phyloP scores from a whole-genome alignment of 2,888 invertebrate species.

The Zhuqinia jingwanae region DNA sequence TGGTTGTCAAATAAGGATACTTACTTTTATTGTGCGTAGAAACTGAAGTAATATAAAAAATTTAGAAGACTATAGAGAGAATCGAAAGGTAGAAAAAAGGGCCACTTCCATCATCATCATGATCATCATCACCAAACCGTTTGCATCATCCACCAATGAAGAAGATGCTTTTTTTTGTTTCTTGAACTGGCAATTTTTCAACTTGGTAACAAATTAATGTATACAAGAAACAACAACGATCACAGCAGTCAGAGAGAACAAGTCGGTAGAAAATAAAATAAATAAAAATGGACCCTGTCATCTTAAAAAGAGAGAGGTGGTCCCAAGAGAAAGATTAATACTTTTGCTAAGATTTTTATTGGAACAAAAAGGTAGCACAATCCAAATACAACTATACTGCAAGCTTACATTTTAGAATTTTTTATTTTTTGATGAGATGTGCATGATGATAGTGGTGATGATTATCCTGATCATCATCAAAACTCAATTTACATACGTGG shows the following conservation, averaged over 20 bases:
- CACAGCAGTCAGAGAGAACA: not conserved
- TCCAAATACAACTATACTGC: not conserved
- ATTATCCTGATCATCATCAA: conserved; percentile 28
- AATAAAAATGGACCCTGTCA: conserved; percentile 60
- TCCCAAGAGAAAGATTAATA: conserved; percentile 53
- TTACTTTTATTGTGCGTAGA: conserved; percentile 42
- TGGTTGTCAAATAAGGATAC: conserved; percentile 72
- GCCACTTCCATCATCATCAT: conserved; percentile 23
- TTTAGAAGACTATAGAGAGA: conserved; percentile 66
- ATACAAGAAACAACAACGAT: not conserved
- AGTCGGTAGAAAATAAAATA: not conserved
- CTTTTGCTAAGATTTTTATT: conserved; percentile 42
- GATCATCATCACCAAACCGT: not conserved
- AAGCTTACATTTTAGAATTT: not conserved
- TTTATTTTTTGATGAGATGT: conserved; percentile 38
- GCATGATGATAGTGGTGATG: not conserved
- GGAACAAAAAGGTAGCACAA: conserved; percentile 24
- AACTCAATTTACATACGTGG: conserved; percentile 28
- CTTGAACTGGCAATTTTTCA: not conserved
- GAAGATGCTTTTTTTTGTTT: not conserved
- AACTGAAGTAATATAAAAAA: not conserved
- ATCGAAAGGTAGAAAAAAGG: conserved; percentile 68
- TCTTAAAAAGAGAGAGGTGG: conserved; percentile 25
- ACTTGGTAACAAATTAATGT: conserved; percentile 1
- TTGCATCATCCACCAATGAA: not conserved